Conservation (phyloP, 2,797 vertebrate species). For the Hydrocynus forskahlii region DNA sequence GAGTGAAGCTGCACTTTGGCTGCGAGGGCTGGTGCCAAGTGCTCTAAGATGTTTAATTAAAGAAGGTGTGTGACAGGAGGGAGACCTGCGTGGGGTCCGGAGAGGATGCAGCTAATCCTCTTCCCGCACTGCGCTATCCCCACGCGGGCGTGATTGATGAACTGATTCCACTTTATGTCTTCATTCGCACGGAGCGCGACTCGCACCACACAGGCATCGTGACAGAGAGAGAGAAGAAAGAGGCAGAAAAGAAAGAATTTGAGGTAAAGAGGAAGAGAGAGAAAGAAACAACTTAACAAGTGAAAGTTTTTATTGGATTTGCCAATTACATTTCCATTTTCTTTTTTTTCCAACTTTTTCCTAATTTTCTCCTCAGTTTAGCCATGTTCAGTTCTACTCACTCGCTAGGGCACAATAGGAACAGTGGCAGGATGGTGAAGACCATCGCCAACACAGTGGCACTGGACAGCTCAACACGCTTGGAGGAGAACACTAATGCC, state of each 20-base stretch:
- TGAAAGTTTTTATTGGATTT: too few relatives aligned
- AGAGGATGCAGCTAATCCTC: conserved; percentile 71
- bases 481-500: too few relatives aligned
- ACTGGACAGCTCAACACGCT: too few relatives aligned
- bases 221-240: conserved; percentile 1
- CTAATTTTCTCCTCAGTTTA: too few relatives aligned
- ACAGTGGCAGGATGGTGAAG: too few relatives aligned
- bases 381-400: too few relatives aligned
- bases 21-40: conserved; percentile 57
- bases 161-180: conserved; percentile 78
- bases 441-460: too few relatives aligned
- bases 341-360: too few relatives aligned
- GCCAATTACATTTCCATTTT: too few relatives aligned
- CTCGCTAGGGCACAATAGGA: too few relatives aligned
- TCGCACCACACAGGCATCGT: conserved; percentile 60
- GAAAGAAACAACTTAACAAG: not conserved
- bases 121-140: conserved; percentile 71
- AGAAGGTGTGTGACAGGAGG: conserved; percentile 68
- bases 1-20: conserved; percentile 55
- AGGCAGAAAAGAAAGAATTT: too few relatives aligned
- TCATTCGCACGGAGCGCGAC: conserved; percentile 73
- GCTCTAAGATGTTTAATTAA: conserved; percentile 82
- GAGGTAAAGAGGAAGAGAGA: not conserved
- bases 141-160: conserved; percentile 80
- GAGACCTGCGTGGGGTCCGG: conserved; percentile 67